phyloP scores from a whole-genome alignment of 2,113 vertebrate genomes.

The Cynopterus brachyotis region DNA sequence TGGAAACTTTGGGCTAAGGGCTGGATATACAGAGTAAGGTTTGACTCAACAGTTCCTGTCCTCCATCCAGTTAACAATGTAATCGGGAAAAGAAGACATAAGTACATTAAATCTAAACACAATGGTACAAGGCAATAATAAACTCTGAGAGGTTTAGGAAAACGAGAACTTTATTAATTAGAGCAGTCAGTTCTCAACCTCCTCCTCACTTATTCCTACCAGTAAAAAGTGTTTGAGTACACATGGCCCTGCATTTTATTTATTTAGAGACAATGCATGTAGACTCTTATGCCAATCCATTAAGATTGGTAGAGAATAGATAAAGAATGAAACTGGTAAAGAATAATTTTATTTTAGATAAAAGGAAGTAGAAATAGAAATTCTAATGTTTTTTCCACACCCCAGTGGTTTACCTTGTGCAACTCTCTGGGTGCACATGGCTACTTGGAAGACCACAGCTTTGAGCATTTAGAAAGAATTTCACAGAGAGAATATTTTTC shows the following conservation, averaged over 20 bases:
- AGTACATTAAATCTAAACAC: not conserved
- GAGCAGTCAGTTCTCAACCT: not conserved
- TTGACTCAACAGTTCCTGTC: not conserved
- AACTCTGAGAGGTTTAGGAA: not conserved
- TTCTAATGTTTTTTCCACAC: not conserved
- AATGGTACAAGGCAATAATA: not conserved
- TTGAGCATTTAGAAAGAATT: not conserved
- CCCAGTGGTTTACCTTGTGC: not conserved
- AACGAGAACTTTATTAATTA: not conserved
- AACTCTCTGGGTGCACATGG: not conserved
- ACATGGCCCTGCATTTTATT: not conserved
- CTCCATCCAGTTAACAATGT: not conserved
- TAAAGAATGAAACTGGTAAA: not conserved
- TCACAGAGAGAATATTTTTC: not conserved
- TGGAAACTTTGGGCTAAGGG: not conserved
- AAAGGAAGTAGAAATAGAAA: slow-evolving; percentile 18
- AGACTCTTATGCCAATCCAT: not conserved
- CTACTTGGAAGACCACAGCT: not conserved
- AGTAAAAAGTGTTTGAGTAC: not conserved
- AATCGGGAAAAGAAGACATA: not conserved
- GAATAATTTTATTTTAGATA: not conserved
- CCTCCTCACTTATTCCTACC: not conserved
- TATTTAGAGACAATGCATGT: not conserved
- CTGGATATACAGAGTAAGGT: not conserved
- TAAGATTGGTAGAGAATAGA: not conserved